Base-by-base conservation (phyloP, 2,113 vertebrate species). In the Oriolus oriolus region DNA sequence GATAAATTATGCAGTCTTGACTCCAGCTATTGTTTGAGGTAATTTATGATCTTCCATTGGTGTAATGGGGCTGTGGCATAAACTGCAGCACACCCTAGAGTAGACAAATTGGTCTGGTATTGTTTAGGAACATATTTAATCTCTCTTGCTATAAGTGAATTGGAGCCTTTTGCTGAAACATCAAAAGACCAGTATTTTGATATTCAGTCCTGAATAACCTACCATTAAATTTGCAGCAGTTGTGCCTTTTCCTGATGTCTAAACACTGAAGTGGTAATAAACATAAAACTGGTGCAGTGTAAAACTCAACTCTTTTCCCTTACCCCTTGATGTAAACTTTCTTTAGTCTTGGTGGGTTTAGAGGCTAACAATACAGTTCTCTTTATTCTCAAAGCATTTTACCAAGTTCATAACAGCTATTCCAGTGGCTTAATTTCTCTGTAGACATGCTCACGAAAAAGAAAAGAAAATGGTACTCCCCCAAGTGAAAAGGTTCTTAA, bases 41-140 rank as follows among this genome's bases (percentile, higher is more conserved):
- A 96, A 96, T 96, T 96, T 90, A 97, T 93, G 89, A 78, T 95
- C 87, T 90, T 96, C 85, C 47, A 83, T 37, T 96, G 87, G 66
- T 13, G 21, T 93, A 95, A 83, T 65, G 50, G 87, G 42, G 26
- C 74, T 94, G 78, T 93, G 80, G 42, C 71, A 69, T 89, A 93
- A 93, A 78, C 92, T 95, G 79, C 76, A 94, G 82, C 87, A 94
- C 0, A 6, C 75, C 76, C 82, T 81, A 42, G 87, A 92, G 71
- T 41, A 93, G 92, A 96, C 95, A 97, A 90, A 97, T 96, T 97
- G 85, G 90, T 84, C 64, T 90, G 60, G 59, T 94, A 80, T 94
- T 96, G 87, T 94, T 95, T 42, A 59, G 76, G 73, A 96, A 78
- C 53, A 54, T 90, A 86, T 89, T 94, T 94, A 75, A 90, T 88